Conservation (phyloP, 2,113 vertebrate genomes). For the Manacus vitellinus region DNA sequence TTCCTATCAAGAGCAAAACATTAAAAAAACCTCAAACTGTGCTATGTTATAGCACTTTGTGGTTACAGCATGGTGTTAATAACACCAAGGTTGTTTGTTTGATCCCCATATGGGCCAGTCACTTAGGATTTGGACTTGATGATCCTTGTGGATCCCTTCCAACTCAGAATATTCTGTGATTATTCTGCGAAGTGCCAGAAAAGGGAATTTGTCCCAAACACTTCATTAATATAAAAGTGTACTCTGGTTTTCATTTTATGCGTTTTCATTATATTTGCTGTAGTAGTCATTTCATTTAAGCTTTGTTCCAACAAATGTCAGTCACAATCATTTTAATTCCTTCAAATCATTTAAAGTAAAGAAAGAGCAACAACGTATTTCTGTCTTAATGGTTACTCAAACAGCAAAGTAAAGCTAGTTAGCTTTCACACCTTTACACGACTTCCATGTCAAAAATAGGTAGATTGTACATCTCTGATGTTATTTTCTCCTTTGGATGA, state of each 20-base stretch:
- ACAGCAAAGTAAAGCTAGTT: background rate
- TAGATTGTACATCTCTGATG: background rate
- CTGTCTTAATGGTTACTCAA: background rate
- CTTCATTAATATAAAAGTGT: background rate
- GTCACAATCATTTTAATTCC: background rate
- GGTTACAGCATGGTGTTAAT: background rate
- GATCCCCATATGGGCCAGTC: background rate
- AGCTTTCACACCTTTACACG: background rate
- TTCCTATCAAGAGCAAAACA: background rate
- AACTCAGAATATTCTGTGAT: background rate
- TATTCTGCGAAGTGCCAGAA: background rate
- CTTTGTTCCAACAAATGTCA: background rate
- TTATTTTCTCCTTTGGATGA: background rate
- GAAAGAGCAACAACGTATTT: background rate
- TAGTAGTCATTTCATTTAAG: background rate
- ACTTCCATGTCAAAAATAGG: background rate
- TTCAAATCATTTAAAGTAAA: background rate
- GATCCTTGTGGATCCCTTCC: background rate
- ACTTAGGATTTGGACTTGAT: background rate
- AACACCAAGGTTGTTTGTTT: background rate
- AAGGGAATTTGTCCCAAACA: background rate
- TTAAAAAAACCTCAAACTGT: fast-evolving
- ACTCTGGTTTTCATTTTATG: background rate
- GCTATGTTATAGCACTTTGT: background rate
- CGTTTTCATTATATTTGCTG: background rate